Conservation (phyloP, 2,888 invertebrate genomes). For the Candidula unifasciata region DNA sequence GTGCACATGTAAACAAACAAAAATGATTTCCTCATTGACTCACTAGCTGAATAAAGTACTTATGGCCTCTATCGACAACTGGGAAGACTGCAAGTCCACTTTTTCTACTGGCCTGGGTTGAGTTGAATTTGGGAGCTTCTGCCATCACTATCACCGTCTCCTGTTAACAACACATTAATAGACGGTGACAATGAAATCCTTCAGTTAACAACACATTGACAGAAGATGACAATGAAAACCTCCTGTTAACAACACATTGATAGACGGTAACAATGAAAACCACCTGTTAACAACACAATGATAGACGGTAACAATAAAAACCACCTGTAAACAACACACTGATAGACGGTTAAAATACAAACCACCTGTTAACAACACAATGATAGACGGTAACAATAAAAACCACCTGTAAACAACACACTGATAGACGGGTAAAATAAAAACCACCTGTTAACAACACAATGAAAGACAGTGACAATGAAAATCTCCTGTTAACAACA, state of each 20-base stretch:
- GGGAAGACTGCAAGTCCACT: slow-evolving; percentile 64
- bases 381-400: not conserved
- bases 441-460: no score
- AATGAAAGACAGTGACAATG: no score
- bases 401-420: no score
- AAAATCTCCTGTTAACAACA: no score
- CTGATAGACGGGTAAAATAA: no score
- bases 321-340: not conserved
- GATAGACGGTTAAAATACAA: not conserved
- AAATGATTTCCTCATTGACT: not conserved
- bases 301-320: not conserved
- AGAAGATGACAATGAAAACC: not conserved
- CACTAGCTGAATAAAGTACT: slow-evolving; percentile 70
- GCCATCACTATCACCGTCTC: slow-evolving; percentile 62
- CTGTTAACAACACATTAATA: slow-evolving; percentile 52
- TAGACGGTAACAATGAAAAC: not conserved
- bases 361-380: not conserved
- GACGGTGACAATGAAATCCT: slow-evolving; percentile 14
- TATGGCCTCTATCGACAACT: slow-evolving; percentile 62
- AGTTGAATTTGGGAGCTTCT: slow-evolving; percentile 51
- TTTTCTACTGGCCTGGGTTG: slow-evolving; percentile 52
- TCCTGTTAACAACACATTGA: not conserved
- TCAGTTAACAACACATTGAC: slow-evolving; percentile 55
- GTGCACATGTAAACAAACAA: no score
- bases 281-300: not conserved